phyloP scores from a whole-genome alignment of 2,888 invertebrate genomes.

The Andrena marginata region DNA sequence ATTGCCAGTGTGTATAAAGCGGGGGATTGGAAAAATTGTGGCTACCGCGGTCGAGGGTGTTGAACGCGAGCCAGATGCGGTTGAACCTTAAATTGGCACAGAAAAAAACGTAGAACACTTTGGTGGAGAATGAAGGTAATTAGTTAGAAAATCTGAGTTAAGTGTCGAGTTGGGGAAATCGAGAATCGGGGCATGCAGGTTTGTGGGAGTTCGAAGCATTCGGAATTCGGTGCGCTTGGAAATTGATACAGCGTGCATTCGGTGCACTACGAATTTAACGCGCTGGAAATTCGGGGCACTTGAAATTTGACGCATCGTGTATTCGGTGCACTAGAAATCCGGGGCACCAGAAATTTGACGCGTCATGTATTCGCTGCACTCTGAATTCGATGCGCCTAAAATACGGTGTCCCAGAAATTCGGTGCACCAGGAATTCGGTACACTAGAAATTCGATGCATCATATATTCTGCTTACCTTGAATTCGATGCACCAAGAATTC shows the following conservation, averaged over 20 bases:
- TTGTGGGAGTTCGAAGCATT: not conserved
- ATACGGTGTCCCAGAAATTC: too few relatives aligned
- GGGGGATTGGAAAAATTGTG: conserved; percentile 5
- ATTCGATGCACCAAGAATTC: not conserved
- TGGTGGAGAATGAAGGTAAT: not conserved
- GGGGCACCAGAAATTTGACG: not conserved
- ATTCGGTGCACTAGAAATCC: not conserved
- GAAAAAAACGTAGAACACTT: not conserved
- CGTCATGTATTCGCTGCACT: not conserved
- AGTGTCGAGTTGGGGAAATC: not conserved
- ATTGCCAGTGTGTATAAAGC: not conserved
- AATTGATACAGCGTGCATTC: not conserved
- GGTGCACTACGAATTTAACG: not conserved
- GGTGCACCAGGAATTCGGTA: too few relatives aligned
- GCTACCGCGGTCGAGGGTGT: not conserved
- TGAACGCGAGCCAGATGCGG: not conserved
- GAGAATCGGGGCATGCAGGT: not conserved
- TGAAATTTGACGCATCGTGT: not conserved
- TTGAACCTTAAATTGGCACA: not conserved
- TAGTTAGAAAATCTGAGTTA: not conserved
- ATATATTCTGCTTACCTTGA: not conserved
- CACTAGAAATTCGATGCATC: not conserved
- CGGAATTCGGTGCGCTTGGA: not conserved
- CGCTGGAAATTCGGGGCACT: not conserved
- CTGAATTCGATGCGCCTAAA: not conserved